Conservation (phyloP, 2,113 vertebrate species). For the Meriones unguiculatus region DNA sequence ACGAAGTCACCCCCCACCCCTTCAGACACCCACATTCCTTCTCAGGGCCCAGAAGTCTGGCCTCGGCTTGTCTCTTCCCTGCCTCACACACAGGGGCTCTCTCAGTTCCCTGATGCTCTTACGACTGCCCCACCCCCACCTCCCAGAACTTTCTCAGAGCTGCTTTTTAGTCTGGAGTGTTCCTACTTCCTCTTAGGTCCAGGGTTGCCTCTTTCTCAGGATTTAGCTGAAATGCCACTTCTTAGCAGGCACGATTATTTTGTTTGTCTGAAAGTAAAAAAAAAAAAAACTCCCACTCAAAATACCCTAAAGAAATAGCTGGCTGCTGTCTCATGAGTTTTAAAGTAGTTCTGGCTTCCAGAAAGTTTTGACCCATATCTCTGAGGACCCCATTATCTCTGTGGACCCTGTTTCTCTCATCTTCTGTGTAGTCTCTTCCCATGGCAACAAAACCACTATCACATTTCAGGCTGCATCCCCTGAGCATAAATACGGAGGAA, state of each 20-base stretch:
- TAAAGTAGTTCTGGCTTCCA: conserved; percentile 16
- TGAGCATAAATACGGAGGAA: background rate
- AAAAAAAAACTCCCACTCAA: background rate
- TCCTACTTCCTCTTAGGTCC: conserved; percentile 28
- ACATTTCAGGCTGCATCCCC: background rate
- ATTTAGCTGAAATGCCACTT: conserved; percentile 39
- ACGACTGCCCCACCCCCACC: conserved; percentile 8
- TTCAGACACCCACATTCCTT: conserved; percentile 25
- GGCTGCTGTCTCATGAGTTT: background rate
- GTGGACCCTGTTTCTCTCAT: background rate
- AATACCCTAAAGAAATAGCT: conserved; percentile 24
- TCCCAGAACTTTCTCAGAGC: conserved; percentile 39
- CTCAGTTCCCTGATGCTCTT: conserved; percentile 5
- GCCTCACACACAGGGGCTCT: background rate
- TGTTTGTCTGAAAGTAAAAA: conserved; percentile 28
- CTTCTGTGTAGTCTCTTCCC: background rate
- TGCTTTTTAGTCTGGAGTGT: background rate
- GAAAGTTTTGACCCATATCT: background rate
- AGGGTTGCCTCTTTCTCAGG: background rate
- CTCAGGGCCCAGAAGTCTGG: background rate
- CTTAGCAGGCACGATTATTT: background rate
- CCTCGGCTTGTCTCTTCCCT: background rate
- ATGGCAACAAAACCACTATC: background rate
- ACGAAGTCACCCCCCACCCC: background rate
- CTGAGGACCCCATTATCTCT: background rate